Percentiles rank a stretch among this genome's conserved stretches.
Conservation (phyloP, 2,888 invertebrate genomes). For the Epinotia nisella region DNA sequence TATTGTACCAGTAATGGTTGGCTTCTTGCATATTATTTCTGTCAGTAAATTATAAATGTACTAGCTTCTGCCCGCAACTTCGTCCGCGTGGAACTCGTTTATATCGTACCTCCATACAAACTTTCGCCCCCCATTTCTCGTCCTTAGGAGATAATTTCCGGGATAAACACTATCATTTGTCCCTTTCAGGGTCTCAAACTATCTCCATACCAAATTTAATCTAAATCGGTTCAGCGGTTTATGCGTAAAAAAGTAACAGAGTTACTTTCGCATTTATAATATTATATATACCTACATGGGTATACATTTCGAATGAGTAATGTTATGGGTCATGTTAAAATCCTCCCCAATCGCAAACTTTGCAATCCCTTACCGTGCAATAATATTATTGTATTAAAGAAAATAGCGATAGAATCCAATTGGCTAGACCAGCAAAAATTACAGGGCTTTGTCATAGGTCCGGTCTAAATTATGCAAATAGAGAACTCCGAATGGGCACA, state of each 20-base stretch:
- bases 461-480: constrained; percentile 42
- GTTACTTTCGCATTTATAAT: not conserved
- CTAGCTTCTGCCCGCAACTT: too few species aligned
- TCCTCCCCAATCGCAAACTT: not conserved
- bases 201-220: too few species aligned
- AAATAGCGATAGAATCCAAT: constrained; percentile 27
- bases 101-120: too few species aligned
- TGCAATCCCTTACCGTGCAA: constrained; percentile 7
- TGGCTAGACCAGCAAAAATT: constrained; percentile 40
- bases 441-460: constrained; percentile 42
- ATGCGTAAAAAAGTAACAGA: not conserved
- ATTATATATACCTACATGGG: too few species aligned
- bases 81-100: too few species aligned
- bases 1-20: not conserved
- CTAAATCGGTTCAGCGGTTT: too few species aligned
- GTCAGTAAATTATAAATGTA: not conserved
- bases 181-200: too few species aligned
- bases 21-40: not conserved
- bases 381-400: not conserved
- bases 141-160: too few species aligned
- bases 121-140: too few species aligned
- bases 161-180: too few species aligned
- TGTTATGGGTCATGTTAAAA: too few species aligned
- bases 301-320: too few species aligned
- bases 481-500: constrained; percentile 34